Evolutionary conservation across 1,140 invertebrate species (phyloP).

Genomic region (Heliconius congener): DNA sequence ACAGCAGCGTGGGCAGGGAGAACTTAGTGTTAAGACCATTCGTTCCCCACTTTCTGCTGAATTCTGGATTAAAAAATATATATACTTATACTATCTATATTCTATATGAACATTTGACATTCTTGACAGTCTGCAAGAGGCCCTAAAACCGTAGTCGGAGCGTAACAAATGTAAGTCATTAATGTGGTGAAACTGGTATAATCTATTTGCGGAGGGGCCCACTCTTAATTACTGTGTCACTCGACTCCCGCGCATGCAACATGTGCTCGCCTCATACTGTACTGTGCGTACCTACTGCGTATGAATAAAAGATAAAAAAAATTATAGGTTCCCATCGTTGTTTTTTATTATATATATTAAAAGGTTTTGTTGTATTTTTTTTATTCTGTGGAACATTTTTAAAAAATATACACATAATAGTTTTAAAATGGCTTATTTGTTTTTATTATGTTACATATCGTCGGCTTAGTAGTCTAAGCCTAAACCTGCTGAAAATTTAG

Average conservation of each 20-base stretch:
- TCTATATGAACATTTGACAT: neutral
- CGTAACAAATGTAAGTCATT: slow-evolving; percentile 33
- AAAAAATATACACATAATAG: too few relatives aligned
- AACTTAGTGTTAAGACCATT: too few relatives aligned
- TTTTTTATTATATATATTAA: neutral
- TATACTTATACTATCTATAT: too few relatives aligned
- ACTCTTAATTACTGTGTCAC: slow-evolving; percentile 29
- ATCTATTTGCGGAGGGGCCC: slow-evolving; percentile 22
- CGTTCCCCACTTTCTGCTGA: too few relatives aligned
- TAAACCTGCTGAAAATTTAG: too few relatives aligned
- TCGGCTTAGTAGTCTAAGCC: too few relatives aligned
- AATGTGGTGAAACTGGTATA: slow-evolving; percentile 17
- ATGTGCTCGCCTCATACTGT: slow-evolving; percentile 6
- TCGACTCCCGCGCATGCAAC: slow-evolving; percentile 29
- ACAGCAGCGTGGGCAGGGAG: too few relatives aligned
- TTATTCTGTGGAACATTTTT: too few relatives aligned
- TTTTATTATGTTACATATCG: too few relatives aligned
- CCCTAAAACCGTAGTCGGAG: slow-evolving; percentile 13
- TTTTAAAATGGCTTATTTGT: too few relatives aligned
- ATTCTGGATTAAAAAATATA: too few relatives aligned
- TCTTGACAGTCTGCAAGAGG: neutral
- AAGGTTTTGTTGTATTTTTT: neutral
- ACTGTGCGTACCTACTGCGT: neutral
- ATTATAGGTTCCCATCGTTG: neutral
- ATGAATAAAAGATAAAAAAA: neutral